Conservation (phyloP, 2,888 invertebrate species). For the Abscondita cerata region DNA sequence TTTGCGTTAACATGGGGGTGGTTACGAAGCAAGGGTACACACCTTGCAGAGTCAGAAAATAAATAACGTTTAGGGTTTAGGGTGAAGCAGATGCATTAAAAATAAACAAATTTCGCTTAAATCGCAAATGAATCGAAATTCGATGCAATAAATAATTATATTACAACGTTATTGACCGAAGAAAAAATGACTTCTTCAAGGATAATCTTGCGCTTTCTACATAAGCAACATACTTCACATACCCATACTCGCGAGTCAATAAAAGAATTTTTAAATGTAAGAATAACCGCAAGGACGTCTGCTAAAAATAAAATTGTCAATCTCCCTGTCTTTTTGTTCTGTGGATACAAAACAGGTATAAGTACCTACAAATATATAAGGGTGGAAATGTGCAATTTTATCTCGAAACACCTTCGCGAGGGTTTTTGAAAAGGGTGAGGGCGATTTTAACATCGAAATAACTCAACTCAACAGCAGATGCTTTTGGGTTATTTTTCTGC, state of each 20-base stretch:
- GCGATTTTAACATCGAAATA: slow-evolving; percentile 30
- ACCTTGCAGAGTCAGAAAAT: slow-evolving; percentile 16
- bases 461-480: slow-evolving; percentile 33
- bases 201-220: slow-evolving; percentile 8
- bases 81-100: too few relatives aligned
- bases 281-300: slow-evolving; percentile 28
- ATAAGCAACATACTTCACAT: slow-evolving; percentile 20
- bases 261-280: slow-evolving; percentile 17
- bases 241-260: slow-evolving; percentile 11
- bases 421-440: slow-evolving; percentile 29
- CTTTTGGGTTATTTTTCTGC: slow-evolving; percentile 24
- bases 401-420: slow-evolving; percentile 29
- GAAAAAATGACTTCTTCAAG: slow-evolving; percentile 3
- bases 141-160: too few relatives aligned
- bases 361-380: slow-evolving; percentile 12
- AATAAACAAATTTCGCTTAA: too few relatives aligned
- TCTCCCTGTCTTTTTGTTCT: slow-evolving; percentile 4
- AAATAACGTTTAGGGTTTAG: too few relatives aligned
- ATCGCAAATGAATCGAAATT: too few relatives aligned
- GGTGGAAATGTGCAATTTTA: slow-evolving; percentile 38
- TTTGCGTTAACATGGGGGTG: slow-evolving; percentile 7
- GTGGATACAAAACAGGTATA: slow-evolving; percentile 8
- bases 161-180: not conserved
- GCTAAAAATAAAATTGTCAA: slow-evolving; percentile 23
- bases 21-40: slow-evolving; percentile 16